Percentiles rank a stretch among this genome's conserved stretches.
These are phyloP conservation scores for Zingel zingel DNA, from an alignment of 2,113 vertebrate genomes.

Conservation along the genomic window DNA sequence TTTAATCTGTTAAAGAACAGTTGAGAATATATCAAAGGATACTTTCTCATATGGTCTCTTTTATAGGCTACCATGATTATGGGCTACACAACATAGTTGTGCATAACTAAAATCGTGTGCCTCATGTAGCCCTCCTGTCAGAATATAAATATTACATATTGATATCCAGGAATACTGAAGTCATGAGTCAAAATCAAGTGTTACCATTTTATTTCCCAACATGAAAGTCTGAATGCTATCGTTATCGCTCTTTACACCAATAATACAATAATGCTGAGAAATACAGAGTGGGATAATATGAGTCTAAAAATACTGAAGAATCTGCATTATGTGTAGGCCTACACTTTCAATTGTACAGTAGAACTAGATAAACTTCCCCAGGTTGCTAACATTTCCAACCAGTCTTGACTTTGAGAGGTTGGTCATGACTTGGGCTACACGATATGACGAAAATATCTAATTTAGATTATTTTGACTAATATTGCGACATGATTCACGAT, in stretches of 20 bases:
- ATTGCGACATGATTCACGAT: no score
- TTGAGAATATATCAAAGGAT: neutral
- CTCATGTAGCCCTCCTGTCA: neutral
- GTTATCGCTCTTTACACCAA: neutral
- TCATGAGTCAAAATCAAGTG: conserved; percentile 3
- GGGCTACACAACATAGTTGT: neutral
- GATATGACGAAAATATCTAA: no score
- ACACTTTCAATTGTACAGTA: neutral
- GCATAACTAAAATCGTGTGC: neutral
- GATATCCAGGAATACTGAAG: no score
- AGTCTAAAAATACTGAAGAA: neutral
- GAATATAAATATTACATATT: neutral
- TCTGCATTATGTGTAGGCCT: neutral
- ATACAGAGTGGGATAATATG: neutral
- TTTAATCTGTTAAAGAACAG: neutral
- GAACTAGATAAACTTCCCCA: neutral
- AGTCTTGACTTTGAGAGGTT: neutral
- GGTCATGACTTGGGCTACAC: no score
- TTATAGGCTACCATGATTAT: neutral
- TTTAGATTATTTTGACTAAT: no score
- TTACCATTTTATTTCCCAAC: neutral
- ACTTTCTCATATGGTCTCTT: neutral
- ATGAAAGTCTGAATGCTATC: neutral
- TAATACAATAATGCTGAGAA: neutral
- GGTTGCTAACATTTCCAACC: neutral